These are phyloP conservation scores for Horisme vitalbata DNA, from an alignment of 2,888 invertebrate genomes.

Conservation along the genomic window DNA sequence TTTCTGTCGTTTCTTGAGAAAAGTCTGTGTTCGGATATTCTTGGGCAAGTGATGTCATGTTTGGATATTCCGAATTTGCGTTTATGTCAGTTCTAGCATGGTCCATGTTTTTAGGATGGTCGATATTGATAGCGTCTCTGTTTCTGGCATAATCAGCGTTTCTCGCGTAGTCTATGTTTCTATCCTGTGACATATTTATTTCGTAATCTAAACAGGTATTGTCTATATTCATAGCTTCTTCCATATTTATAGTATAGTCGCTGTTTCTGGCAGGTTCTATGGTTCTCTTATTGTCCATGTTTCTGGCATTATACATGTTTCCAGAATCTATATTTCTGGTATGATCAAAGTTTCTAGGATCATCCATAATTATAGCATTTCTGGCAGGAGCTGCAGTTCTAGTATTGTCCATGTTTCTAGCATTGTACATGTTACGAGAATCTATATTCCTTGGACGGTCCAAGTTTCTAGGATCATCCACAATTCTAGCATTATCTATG, in stretches of 20 bases:
- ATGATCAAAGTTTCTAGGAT: neutral
- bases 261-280: neutral
- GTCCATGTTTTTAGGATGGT: neutral
- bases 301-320: neutral
- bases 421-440: neutral
- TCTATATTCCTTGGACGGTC: too few species aligned
- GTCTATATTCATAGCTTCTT: too few species aligned
- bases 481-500: too few species aligned
- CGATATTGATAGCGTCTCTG: neutral
- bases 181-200: too few species aligned
- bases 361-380: too few species aligned
- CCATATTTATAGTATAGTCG: neutral
- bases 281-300: neutral
- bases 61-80: constrained; percentile 18
- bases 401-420: neutral
- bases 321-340: neutral
- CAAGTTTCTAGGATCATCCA: too few species aligned
- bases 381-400: neutral
- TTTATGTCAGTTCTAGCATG: neutral
- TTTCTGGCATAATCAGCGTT: too few species aligned
- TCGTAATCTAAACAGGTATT: too few species aligned
- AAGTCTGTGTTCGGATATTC: neutral
- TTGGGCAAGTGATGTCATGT: constrained; percentile 29
- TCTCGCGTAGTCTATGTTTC: neutral
- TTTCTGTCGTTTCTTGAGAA: constrained; percentile 10